Evolutionary conservation across 2,113 vertebrate genomes (phyloP).

Genomic region (Phyllopteryx taeniolatus): DNA sequence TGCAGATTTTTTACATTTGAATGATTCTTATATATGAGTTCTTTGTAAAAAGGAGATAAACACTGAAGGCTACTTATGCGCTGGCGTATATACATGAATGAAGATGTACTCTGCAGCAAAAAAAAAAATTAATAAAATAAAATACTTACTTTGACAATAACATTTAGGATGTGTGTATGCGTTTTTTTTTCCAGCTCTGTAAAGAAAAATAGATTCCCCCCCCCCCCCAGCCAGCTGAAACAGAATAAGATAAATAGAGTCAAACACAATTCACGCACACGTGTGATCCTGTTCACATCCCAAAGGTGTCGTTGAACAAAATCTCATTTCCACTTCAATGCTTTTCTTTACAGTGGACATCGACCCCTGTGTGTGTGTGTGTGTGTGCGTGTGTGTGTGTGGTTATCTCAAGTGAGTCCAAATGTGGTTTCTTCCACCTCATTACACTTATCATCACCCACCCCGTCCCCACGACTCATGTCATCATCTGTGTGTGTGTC

Average conservation of each 20-base stretch:
- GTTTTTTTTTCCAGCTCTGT: background rate
- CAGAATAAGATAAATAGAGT: background rate
- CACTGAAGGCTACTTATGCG: background rate
- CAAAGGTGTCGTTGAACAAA: slow-evolving; percentile 48
- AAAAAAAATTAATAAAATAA: background rate
- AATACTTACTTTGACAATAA: background rate
- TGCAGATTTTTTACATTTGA: background rate
- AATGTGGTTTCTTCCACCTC: slow-evolving; percentile 70
- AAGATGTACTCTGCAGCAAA: background rate
- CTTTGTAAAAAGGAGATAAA: background rate
- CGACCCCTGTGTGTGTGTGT: background rate
- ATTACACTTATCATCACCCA: slow-evolving; percentile 65
- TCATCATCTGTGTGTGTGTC: slow-evolving; percentile 7
- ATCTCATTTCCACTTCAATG: slow-evolving; percentile 50
- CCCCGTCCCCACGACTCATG: slow-evolving; percentile 34
- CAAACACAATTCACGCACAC: background rate
- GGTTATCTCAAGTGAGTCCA: slow-evolving; percentile 59
- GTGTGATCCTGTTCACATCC: slow-evolving; percentile 16
- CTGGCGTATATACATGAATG: background rate
- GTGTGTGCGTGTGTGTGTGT: slow-evolving; percentile 24
- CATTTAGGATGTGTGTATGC: background rate
- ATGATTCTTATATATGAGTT: background rate
- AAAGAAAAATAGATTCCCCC: background rate
- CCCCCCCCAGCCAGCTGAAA: too few relatives aligned
- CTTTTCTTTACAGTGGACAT: slow-evolving; percentile 33